Evolutionary conservation across 2,888 invertebrate species (phyloP), one percentile per base, ranked within the genome.

Genomic region (Drosophila algonquin): DNA sequence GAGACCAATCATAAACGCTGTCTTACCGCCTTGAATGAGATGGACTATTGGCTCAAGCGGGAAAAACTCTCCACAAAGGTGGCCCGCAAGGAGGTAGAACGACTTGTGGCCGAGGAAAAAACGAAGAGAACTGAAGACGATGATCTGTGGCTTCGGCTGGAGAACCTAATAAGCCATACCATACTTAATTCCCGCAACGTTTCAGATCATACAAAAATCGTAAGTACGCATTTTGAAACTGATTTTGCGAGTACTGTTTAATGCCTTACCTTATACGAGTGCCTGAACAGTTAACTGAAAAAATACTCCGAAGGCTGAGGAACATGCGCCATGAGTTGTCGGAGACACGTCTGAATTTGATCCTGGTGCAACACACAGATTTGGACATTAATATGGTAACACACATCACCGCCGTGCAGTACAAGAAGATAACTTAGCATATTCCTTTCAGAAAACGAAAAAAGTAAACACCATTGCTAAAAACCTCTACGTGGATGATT

Each of bases 301-400:
- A 16, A 12, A 4, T 10, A 2, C 6, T 48, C 1, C 3, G 14
- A 7, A 27, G 30, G 30, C 62, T 63, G 40, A 50, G 48, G 16
- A 50, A 8, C 6, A 63, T 61, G 16, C 63, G 63, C 1, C 21
- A 61, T 24, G 10, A 7, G 7, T 30, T 63, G 10, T 63, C 63
- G 1, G 61, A 30, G 7, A 44, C 10, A 1, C 63, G 63, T 1
- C 14, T 44, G 3, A 14, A 16, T 16, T 44, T 63, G 7, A 63
- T 63, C 16, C 16, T 32, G 7, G 44, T 10, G 8, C 65, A 65
- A 47, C 65, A 65, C 10, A 44, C 40, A 7, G 16, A 24, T n/a
- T 16, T 65, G 2, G 24, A 55, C 1, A 18, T 55, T 9, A 9
- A 44, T 35, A 14, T 24, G 54, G 65, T 55, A 24, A 24, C 30